Conservation (phyloP, 2,113 vertebrate genomes). For the Empidonax traillii region DNA sequence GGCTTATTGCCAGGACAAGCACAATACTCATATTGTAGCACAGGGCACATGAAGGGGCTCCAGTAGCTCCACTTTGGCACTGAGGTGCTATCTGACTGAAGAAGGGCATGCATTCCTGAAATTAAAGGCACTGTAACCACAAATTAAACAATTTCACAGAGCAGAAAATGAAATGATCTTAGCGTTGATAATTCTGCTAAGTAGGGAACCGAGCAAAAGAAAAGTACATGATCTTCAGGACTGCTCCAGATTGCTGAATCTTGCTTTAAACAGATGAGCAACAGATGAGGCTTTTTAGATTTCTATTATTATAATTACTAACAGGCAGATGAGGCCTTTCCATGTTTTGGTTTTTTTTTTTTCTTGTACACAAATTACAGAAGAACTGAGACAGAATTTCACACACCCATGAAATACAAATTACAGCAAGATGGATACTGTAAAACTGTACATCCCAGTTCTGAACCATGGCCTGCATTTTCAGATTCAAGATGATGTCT, state of each 20-base stretch:
- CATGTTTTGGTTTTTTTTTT: not conserved
- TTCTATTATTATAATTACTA: not conserved
- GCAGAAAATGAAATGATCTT: not conserved
- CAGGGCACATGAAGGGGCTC: not conserved
- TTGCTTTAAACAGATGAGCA: not conserved
- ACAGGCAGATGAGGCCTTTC: slow-evolving; percentile 8
- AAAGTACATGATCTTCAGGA: not conserved
- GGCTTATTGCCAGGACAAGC: not conserved
- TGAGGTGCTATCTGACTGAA: not conserved
- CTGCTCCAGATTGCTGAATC: not conserved
- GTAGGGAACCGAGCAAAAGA: not conserved
- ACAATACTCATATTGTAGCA: accelerated
- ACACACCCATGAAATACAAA: not conserved
- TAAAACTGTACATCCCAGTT: not conserved
- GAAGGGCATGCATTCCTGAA: not conserved
- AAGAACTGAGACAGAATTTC: not conserved
- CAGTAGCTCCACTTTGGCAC: not conserved
- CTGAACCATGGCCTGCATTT: not conserved
- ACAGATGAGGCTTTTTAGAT: not conserved
- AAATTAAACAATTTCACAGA: not conserved
- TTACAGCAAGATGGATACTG: not conserved
- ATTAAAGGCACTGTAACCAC: not conserved
- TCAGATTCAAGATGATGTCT: not conserved
- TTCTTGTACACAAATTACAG: not conserved
- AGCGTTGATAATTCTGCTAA: not conserved